Evolutionary conservation across 2,797 vertebrate genomes (phyloP).

Genomic region (Natrix natrix): DNA sequence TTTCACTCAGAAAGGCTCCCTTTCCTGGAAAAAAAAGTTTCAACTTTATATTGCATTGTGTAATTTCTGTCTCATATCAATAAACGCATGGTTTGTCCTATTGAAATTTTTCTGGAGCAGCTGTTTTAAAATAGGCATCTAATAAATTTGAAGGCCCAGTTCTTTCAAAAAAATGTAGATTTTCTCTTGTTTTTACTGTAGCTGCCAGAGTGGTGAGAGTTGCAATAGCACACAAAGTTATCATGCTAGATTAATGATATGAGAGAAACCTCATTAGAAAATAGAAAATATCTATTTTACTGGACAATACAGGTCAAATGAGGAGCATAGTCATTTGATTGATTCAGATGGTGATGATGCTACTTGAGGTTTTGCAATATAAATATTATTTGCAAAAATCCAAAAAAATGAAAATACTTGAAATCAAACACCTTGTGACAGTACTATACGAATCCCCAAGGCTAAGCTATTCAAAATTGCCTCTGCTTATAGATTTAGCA

Average conservation of each 20-base stretch:
- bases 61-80: not conserved
- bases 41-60: not conserved
- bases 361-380: not conserved
- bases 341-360: not conserved
- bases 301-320: not conserved
- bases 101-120: not conserved
- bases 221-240: not conserved
- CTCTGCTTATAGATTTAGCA: not conserved
- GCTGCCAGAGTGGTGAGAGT: not conserved
- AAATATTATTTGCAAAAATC: not conserved
- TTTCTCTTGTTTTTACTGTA: not conserved
- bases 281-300: not conserved
- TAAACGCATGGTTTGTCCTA: not conserved
- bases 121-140: not conserved
- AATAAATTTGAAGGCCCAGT: not conserved
- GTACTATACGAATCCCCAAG: not conserved
- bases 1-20: not conserved
- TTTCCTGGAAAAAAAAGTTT: not conserved
- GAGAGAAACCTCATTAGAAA: not conserved
- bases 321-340: not conserved
- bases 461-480: not conserved
- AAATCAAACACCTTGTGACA: not conserved
- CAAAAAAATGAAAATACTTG: not conserved
- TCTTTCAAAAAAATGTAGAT: not conserved
- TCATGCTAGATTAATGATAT: not conserved